Percentiles rank a stretch among this genome's conserved stretches.
Conservation (phyloP, 2,797 vertebrate genomes). For the Miichthys miiuy region DNA sequence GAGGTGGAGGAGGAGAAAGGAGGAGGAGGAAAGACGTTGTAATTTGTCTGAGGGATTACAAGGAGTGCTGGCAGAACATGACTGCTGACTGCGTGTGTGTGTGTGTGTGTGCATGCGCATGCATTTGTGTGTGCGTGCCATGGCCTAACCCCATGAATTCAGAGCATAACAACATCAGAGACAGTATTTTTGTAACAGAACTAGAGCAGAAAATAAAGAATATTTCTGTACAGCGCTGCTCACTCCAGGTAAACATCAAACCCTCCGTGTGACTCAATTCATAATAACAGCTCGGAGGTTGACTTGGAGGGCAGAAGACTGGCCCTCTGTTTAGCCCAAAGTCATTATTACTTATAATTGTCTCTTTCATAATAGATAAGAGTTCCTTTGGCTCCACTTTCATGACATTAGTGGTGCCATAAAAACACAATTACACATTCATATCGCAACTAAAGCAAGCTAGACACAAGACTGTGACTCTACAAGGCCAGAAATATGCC, state of each 20-base stretch:
- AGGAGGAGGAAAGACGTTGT: conserved; percentile 82
- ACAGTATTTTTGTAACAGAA: conserved; percentile 61
- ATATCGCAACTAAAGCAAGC: conserved; percentile 15
- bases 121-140: conserved; percentile 33
- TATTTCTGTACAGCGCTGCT: conserved; percentile 43
- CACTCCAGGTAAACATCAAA: conserved; percentile 66
- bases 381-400: conserved; percentile 24
- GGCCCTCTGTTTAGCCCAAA: conserved; percentile 39
- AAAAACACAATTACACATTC: conserved; percentile 29
- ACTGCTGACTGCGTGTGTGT: conserved; percentile 67
- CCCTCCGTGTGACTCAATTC: conserved; percentile 39
- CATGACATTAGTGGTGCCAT: conserved; percentile 14
- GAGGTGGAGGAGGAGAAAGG: conserved; percentile 75
- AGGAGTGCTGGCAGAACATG: conserved; percentile 84
- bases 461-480: background rate
- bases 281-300: conserved; percentile 47
- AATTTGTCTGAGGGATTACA: conserved; percentile 90
- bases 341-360: conserved; percentile 41
- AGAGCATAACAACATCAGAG: conserved; percentile 69
- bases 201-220: conserved; percentile 62
- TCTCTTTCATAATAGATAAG: conserved; percentile 34
- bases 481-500: conserved; percentile 15
- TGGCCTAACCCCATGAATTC: conserved; percentile 68
- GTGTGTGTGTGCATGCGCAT: conserved; percentile 24
- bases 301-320: conserved; percentile 43